phyloP scores from a whole-genome alignment of 92 coral and sea anemone genomes.

The Umimayanthus chanpuru region DNA sequence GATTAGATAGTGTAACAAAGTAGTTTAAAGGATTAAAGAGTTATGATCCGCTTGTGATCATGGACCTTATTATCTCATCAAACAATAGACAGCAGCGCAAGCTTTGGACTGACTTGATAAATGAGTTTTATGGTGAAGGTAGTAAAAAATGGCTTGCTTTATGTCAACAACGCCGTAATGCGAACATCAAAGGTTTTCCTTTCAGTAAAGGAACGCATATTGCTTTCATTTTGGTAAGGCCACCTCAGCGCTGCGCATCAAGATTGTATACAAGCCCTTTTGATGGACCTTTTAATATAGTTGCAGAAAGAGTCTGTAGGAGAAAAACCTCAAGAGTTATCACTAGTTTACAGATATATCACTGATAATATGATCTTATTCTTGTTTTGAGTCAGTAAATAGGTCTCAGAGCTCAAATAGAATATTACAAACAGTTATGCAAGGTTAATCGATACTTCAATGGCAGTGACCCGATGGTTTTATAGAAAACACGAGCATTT shows the following conservation, averaged over 20 bases:
- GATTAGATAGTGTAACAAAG: constrained; percentile 41
- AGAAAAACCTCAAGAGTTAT: not conserved
- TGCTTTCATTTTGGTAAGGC: not conserved
- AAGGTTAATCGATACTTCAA: not conserved
- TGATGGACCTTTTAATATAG: no score
- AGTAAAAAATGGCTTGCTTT: constrained; percentile 7
- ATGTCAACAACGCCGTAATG: constrained; percentile 25
- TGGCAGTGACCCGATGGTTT: not conserved
- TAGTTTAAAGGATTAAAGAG: constrained; percentile 45
- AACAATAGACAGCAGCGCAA: constrained; percentile 5
- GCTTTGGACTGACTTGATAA: constrained; percentile 22
- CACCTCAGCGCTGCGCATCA: not conserved
- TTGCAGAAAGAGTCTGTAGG: not conserved
- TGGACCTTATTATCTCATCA: constrained; percentile 44
- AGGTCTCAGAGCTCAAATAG: not conserved
- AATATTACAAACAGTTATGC: not conserved
- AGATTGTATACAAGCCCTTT: not conserved
- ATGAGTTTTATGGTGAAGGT: not conserved
- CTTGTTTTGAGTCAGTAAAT: not conserved
- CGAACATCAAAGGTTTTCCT: not conserved
- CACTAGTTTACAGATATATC: not conserved
- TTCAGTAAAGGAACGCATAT: not conserved
- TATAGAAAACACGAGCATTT: not conserved
- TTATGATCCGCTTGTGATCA: constrained; percentile 35
- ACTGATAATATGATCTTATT: not conserved